These are phyloP conservation scores for Apaloderma vittatum DNA, from an alignment of 2,113 vertebrate genomes.

Conservation along the genomic window DNA sequence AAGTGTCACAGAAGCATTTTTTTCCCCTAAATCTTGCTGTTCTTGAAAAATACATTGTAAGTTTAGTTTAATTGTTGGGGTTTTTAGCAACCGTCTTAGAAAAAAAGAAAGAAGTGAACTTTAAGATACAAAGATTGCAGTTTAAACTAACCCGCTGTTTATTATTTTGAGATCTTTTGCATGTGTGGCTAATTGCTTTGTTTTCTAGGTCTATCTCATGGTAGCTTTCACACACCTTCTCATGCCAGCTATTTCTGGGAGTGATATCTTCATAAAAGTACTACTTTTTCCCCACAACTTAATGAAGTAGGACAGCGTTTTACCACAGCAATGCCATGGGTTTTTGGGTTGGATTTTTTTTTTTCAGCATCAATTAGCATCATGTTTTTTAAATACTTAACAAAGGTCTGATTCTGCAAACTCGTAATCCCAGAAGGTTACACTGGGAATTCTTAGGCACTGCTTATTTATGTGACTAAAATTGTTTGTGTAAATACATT, in stretches of 20 bases:
- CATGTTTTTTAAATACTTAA: neutral
- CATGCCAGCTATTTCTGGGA: neutral
- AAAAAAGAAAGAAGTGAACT: neutral
- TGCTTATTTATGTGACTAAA: neutral
- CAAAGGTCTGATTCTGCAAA: neutral
- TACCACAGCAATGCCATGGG: neutral
- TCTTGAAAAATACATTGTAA: neutral
- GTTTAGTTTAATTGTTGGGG: neutral
- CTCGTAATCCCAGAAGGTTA: neutral
- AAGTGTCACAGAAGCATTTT: neutral
- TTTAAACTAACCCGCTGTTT: neutral
- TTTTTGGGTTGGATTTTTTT: neutral
- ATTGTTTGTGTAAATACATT: neutral
- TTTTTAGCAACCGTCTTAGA: neutral
- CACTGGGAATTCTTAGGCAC: neutral
- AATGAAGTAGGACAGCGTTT: neutral
- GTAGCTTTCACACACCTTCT: neutral
- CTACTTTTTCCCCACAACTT: neutral
- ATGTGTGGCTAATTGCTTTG: neutral
- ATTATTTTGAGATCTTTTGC: neutral
- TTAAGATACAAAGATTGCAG: neutral
- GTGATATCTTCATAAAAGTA: neutral
- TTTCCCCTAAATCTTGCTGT: neutral
- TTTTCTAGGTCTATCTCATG: neutral
- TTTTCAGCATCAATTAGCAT: neutral